Percentiles rank a stretch among this genome's conserved stretches.
phyloP scores from a whole-genome alignment of 2,113 vertebrate genomes.

The Prolemur simus region DNA sequence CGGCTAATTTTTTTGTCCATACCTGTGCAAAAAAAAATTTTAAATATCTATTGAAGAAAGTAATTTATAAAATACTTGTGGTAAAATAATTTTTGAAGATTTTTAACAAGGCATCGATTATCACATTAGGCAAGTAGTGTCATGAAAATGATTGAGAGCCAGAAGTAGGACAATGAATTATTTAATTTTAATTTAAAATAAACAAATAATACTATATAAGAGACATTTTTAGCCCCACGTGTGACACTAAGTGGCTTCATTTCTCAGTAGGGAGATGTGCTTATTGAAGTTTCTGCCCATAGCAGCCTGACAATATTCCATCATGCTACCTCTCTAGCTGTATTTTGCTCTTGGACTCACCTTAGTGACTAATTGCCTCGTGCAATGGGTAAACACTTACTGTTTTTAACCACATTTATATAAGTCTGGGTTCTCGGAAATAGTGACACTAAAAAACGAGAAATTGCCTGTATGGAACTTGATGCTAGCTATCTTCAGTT shows the following conservation, averaged over 20 bases:
- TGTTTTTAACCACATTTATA: slow-evolving; percentile 49
- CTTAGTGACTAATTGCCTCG: slow-evolving; percentile 27
- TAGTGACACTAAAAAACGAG: slow-evolving; percentile 10
- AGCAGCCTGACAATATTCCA: not conserved
- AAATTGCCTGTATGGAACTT: not conserved
- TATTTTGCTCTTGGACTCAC: not conserved
- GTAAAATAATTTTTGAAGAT: slow-evolving; percentile 8
- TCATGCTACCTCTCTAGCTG: not conserved
- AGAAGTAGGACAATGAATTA: not conserved
- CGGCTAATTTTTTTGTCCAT: not conserved
- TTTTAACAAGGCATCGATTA: not conserved
- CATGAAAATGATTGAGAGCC: not conserved
- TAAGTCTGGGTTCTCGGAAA: slow-evolving; percentile 57
- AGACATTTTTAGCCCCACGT: not conserved
- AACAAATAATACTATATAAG: not conserved
- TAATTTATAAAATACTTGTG: not conserved
- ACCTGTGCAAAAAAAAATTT: not conserved
- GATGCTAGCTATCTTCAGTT: not conserved
- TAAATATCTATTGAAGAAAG: not conserved
- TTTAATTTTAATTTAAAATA: not conserved
- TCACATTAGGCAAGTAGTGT: not conserved
- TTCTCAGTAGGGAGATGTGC: not conserved
- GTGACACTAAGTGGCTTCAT: not conserved
- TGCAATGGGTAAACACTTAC: slow-evolving; percentile 51
- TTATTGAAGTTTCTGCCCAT: not conserved